These are phyloP conservation scores for Drosophila sp. DNA, from an alignment of 1,140 invertebrate genomes.

Conservation along the genomic window DNA sequence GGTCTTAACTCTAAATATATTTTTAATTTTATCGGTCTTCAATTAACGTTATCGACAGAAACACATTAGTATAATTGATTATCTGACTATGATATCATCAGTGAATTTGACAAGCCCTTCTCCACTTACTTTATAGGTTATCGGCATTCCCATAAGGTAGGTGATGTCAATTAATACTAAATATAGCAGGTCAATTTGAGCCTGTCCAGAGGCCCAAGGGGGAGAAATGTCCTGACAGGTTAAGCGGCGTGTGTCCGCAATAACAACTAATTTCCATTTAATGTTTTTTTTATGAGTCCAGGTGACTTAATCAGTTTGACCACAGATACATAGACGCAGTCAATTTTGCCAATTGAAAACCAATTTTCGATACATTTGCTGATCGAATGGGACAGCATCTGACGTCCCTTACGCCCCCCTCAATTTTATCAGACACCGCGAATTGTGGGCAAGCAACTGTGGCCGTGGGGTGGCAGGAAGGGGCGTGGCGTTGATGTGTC, in stretches of 20 bases:
- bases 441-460: not conserved
- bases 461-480: not conserved
- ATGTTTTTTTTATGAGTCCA: slow-evolving; percentile 45
- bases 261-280: slow-evolving; percentile 39
- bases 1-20: too few relatives aligned
- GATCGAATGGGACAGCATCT: slow-evolving; percentile 43
- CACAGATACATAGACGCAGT: not conserved
- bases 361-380: slow-evolving; percentile 31
- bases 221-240: slow-evolving; percentile 8
- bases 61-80: not conserved
- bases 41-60: too few relatives aligned
- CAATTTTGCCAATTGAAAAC: slow-evolving; percentile 33
- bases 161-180: slow-evolving; percentile 38
- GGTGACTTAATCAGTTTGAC: slow-evolving; percentile 55
- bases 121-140: slow-evolving; percentile 9
- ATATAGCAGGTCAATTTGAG: slow-evolving; percentile 20
- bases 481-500: slow-evolving; percentile 30
- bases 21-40: too few relatives aligned
- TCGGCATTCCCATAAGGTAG: not conserved
- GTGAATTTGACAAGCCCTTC: not conserved
- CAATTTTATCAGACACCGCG: slow-evolving; percentile 51
- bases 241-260: slow-evolving; percentile 5
- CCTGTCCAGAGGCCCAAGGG: slow-evolving; percentile 1
- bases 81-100: slow-evolving; percentile 1
- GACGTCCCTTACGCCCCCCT: slow-evolving; percentile 21